These are phyloP conservation scores for Elmis aenea DNA, from an alignment of 2,888 invertebrate species.

Conservation along the genomic window DNA sequence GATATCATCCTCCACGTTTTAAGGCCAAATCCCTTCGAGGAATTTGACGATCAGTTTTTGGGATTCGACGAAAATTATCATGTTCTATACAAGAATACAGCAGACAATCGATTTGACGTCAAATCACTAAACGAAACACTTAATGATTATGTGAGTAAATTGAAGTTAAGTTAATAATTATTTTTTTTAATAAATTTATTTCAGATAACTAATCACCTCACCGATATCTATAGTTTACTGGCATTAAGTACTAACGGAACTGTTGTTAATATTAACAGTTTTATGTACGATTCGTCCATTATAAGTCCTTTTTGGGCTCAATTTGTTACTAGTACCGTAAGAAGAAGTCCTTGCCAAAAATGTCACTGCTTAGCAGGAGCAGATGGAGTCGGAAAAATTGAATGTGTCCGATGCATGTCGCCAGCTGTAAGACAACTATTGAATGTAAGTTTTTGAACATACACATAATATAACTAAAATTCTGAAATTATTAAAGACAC, in stretches of 20 bases:
- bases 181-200: constrained; percentile 3
- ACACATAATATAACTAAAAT: too few relatives aligned
- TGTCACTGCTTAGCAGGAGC: constrained; percentile 24
- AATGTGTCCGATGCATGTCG: constrained; percentile 26
- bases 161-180: too few relatives aligned
- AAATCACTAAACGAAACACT: too few relatives aligned
- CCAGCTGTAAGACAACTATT: constrained; percentile 28
- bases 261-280: constrained; percentile 13
- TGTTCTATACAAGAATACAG: too few relatives aligned
- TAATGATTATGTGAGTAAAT: too few relatives aligned
- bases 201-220: constrained; percentile 21
- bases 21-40: constrained; percentile 20
- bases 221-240: constrained; percentile 24
- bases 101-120: too few relatives aligned
- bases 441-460: constrained; percentile 27
- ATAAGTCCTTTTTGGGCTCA: constrained; percentile 16
- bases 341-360: constrained; percentile 26
- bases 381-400: constrained; percentile 23
- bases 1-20: constrained; percentile 26
- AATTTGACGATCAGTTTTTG: constrained; percentile 5
- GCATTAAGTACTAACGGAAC: constrained; percentile 27
- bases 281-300: constrained; percentile 2
- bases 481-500: too few relatives aligned
- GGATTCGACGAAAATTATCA: constrained; percentile 8
- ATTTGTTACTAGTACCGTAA: constrained; percentile 16